These are phyloP conservation scores for Lipophrys pholis DNA, from an alignment of 2,113 vertebrate genomes.

Conservation along the genomic window DNA sequence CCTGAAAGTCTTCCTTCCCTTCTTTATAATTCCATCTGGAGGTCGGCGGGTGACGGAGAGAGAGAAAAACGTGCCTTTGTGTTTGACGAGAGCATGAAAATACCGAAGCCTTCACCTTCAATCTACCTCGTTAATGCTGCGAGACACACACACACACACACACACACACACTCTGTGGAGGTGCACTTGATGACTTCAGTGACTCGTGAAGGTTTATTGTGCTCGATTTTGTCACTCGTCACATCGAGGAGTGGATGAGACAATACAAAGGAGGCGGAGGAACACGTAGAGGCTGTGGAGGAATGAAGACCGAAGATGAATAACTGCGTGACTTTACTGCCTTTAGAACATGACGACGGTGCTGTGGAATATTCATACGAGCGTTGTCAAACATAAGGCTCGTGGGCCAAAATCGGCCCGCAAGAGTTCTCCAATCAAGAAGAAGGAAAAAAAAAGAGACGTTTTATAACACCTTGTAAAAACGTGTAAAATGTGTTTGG, in stretches of 20 bases:
- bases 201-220: constrained; percentile 39
- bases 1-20: neutral
- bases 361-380: too few species aligned
- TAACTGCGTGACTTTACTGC: constrained; percentile 19
- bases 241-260: neutral
- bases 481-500: too few species aligned
- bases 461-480: too few species aligned
- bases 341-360: neutral
- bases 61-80: neutral
- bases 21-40: neutral
- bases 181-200: constrained; percentile 19
- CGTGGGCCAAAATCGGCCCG: too few species aligned
- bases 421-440: too few species aligned
- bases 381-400: too few species aligned
- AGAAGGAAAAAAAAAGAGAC: too few species aligned
- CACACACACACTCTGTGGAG: constrained; percentile 11
- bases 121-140: constrained; percentile 3
- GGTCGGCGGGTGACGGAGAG: neutral
- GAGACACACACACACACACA: neutral
- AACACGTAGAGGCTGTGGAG: neutral
- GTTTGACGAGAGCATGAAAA: neutral
- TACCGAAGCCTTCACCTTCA: constrained; percentile 38
- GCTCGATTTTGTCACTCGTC: constrained; percentile 8
- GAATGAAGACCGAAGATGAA: constrained; percentile 12
- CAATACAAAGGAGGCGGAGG: neutral